These are phyloP conservation scores for Laticauda colubrina DNA, from an alignment of 2,113 vertebrate species.

Conservation along the genomic window DNA sequence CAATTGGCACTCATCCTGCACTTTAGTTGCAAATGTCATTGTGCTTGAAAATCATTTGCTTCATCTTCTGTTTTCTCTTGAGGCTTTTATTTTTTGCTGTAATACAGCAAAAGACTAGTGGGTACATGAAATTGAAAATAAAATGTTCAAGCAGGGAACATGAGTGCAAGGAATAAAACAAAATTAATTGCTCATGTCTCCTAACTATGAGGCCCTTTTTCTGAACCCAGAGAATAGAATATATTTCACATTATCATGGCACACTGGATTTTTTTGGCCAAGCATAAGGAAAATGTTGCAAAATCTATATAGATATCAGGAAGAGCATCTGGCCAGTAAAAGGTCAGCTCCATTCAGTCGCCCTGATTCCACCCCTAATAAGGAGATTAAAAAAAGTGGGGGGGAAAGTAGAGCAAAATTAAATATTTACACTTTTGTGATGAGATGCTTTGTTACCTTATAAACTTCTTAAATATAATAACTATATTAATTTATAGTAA, in stretches of 20 bases:
- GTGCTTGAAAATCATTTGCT: not conserved
- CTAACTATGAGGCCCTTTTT: not conserved
- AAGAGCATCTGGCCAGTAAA: no score
- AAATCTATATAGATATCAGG: not conserved
- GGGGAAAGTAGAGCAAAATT: slow-evolving; percentile 54
- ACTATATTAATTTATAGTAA: slow-evolving; percentile 67
- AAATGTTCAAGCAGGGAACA: not conserved
- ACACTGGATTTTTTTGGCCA: slow-evolving; percentile 46
- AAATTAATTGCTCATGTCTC: slow-evolving; percentile 36
- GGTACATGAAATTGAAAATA: not conserved
- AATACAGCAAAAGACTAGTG: not conserved
- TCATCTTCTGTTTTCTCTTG: no score
- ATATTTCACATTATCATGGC: slow-evolving; percentile 41
- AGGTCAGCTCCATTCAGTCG: no score
- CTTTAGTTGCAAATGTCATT: not conserved
- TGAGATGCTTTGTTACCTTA: slow-evolving; percentile 62
- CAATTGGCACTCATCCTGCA: no score
- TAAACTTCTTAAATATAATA: slow-evolving; percentile 59
- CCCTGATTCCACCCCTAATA: rapidly evolving
- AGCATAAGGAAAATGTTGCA: slow-evolving; percentile 27
- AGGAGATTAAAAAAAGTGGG: no score
- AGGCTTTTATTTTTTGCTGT: not conserved
- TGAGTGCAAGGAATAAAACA: not conserved
- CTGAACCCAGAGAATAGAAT: slow-evolving; percentile 16
- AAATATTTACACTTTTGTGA: slow-evolving; percentile 67